Percentiles rank a stretch among this genome's conserved stretches.
Evolutionary conservation across 2,113 vertebrate species (phyloP).

Genomic region (Girardinichthys multiradiatus): DNA sequence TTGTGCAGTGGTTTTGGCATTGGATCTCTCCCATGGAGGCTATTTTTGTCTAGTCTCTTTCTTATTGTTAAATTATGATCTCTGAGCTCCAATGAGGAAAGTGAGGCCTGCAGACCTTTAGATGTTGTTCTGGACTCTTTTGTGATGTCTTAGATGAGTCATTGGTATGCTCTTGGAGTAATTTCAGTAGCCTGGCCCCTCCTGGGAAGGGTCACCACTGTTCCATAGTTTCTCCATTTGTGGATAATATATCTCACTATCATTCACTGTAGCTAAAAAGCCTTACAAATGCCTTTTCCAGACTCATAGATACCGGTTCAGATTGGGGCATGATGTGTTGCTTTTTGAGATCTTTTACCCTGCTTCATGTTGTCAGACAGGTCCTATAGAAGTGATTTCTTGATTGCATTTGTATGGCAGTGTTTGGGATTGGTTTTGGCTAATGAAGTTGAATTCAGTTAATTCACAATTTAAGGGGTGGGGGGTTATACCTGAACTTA

Average conservation of each 20-base stretch:
- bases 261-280: neutral
- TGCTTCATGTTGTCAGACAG: neutral
- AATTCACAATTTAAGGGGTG: no score
- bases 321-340: neutral
- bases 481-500: no score
- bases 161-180: neutral
- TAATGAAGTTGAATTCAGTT: neutral
- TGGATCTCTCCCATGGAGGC: no score
- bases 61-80: no score
- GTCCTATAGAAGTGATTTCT: no score
- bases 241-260: neutral
- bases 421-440: neutral
- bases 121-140: neutral
- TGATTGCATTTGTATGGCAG: neutral
- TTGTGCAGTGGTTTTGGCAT: no score
- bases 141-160: neutral
- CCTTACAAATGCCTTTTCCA: neutral
- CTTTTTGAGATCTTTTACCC: neutral
- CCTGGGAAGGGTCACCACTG: neutral
- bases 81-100: neutral
- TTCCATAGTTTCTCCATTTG: neutral
- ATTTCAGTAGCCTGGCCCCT: neutral
- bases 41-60: no score
- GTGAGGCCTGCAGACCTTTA: neutral
- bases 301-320: no score